Base-by-base conservation (phyloP, 2,888 invertebrate genomes). In the Choristoneura rosaceana region DNA sequence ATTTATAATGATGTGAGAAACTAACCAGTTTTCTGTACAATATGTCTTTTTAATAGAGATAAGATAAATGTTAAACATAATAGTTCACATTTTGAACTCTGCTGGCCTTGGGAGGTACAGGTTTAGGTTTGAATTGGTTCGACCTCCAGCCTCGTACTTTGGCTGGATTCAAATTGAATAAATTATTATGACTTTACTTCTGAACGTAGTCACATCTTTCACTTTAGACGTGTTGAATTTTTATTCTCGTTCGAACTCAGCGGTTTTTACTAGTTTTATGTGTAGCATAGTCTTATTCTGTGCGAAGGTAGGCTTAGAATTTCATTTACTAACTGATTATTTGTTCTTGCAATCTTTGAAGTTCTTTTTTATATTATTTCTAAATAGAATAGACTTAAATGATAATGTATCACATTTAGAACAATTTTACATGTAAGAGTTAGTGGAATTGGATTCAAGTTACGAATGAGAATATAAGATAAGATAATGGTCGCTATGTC, bases 181-280 rank as follows among this genome's bases (percentile, higher is more conserved):
- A 68, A 73, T 73, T 73, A 73, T 68, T 73, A 68, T 63, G 68
- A 64, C 71, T 63, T 68, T 73, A 64, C 71, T 63, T 64, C 62
- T 14, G 41, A 45, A 64, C 59, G 50, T 58, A 38, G 59, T n/a
- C 47, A 25, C 25, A 50, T 70, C 62, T 55, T 63, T 59, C 68
- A 50, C 60, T 59, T 68, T 66, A n/a, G 2, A n/a, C n/a, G 45
- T 47, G 47, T 47, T 7, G 7, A 38, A 38, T 38, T 38, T 38
- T 38, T 7, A 38, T 38, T 38, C 38, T 38, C 7, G 0, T 38
- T 10, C 12, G 43, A 43, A 43, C 43, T 12, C 43, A 43, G 12
- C 43, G 43, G 38, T 15, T 17, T 41, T 25, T 15, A 34, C 14
- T 9, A 7, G n/a, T 15, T 41, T 61, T 38, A 17, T 2, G 33